These are phyloP conservation scores for Hydropotes inermis DNA, from an alignment of 2,113 vertebrate species.

Conservation along the genomic window DNA sequence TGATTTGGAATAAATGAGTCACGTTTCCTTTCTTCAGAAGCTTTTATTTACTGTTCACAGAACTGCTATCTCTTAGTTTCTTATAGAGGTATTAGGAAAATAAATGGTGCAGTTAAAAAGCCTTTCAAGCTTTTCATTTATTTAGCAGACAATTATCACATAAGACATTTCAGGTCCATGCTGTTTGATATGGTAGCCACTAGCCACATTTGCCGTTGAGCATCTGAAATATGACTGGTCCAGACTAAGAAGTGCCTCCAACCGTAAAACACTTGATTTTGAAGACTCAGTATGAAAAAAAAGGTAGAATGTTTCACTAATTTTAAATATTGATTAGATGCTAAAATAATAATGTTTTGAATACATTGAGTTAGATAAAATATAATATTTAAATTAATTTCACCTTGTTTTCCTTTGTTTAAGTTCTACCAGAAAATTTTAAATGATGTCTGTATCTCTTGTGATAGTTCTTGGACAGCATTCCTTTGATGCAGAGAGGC, in stretches of 20 bases:
- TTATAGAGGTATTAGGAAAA: neutral
- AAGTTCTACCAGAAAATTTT: neutral
- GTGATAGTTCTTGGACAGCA: neutral
- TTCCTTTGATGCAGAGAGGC: neutral
- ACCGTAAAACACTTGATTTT: neutral
- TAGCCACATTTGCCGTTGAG: neutral
- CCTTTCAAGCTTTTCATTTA: neutral
- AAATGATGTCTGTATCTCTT: neutral
- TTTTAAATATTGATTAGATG: neutral
- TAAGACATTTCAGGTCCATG: neutral
- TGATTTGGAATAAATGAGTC: slow-evolving; percentile 27
- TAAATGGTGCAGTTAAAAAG: neutral
- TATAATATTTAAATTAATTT: neutral
- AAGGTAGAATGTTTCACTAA: neutral
- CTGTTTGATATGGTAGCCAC: neutral
- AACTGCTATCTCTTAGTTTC: neutral
- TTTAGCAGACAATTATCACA: neutral
- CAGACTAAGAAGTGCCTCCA: neutral
- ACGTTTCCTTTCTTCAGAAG: neutral
- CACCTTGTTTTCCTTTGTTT: neutral
- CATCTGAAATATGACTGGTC: neutral
- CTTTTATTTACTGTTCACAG: neutral
- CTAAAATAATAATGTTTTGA: neutral
- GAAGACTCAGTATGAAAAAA: neutral
- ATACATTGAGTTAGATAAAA: neutral